phyloP scores from a whole-genome alignment of 2,888 invertebrate species.

The Chromoteleia sp. region DNA sequence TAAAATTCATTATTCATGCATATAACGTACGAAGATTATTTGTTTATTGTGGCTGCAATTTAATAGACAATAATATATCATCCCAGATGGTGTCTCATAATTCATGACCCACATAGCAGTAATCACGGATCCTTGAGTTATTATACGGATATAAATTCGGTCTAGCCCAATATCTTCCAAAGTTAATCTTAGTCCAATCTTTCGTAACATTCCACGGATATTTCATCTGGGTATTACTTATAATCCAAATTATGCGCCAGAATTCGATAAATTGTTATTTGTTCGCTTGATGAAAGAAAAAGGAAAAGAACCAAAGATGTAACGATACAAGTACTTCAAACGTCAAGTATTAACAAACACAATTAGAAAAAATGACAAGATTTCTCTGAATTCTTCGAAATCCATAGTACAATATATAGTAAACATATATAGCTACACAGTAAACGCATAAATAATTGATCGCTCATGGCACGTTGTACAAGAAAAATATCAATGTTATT shows the following conservation, averaged over 20 bases:
- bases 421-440: too few relatives aligned
- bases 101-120: slow-evolving; percentile 25
- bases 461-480: too few relatives aligned
- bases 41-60: slow-evolving; percentile 25
- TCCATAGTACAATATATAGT: not conserved
- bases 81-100: slow-evolving; percentile 28
- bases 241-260: slow-evolving; percentile 4
- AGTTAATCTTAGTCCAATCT: slow-evolving; percentile 26
- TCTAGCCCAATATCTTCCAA: slow-evolving; percentile 24
- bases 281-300: not conserved
- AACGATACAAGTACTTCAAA: not conserved
- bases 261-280: slow-evolving; percentile 10
- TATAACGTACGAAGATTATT: slow-evolving; percentile 12
- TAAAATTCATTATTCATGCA: slow-evolving; percentile 10
- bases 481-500: not conserved
- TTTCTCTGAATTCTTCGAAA: not conserved
- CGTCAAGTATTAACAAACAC: not conserved
- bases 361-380: not conserved
- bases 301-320: not conserved
- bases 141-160: slow-evolving; percentile 21
- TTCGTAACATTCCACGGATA: slow-evolving; percentile 15
- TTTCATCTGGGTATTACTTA: slow-evolving; percentile 13
- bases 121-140: slow-evolving; percentile 31
- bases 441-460: too few relatives aligned
- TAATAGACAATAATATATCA: slow-evolving; percentile 17